These are phyloP conservation scores for Caradrina clavipalpis DNA, from an alignment of 2,888 invertebrate genomes.

Conservation along the genomic window DNA sequence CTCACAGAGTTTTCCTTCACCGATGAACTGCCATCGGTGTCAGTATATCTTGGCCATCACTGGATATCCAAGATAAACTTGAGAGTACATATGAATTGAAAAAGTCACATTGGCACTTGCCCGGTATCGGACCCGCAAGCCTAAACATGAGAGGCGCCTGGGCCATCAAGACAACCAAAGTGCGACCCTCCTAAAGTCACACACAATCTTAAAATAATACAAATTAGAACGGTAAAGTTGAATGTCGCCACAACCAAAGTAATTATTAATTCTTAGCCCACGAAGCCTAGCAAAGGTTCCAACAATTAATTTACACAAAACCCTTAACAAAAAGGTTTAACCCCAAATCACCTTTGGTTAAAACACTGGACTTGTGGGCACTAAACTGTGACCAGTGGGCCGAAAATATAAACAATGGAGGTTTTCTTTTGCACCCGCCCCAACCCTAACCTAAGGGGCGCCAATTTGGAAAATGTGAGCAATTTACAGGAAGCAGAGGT, in stretches of 20 bases:
- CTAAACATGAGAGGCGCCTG: too few relatives aligned
- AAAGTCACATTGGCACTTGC: too few relatives aligned
- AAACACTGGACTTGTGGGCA: background rate
- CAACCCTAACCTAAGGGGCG: constrained; percentile 21
- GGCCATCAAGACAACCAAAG: too few relatives aligned
- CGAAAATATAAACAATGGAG: constrained; percentile 47
- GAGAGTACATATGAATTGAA: too few relatives aligned
- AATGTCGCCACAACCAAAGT: constrained; percentile 4
- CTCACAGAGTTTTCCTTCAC: too few relatives aligned
- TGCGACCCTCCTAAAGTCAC: too few relatives aligned
- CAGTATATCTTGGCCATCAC: too few relatives aligned
- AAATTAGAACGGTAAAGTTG: background rate
- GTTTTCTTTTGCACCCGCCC: constrained; percentile 40
- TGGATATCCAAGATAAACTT: too few relatives aligned
- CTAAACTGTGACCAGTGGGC: constrained; percentile 22
- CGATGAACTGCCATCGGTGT: too few relatives aligned
- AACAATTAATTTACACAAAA: constrained; percentile 22
- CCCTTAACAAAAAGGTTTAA: constrained; percentile 8
- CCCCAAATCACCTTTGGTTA: constrained; percentile 28
- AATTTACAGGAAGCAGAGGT: constrained; percentile 45
- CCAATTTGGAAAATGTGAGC: constrained; percentile 47
- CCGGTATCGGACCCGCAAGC: too few relatives aligned
- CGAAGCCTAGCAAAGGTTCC: constrained; percentile 7
- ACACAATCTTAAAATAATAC: too few relatives aligned
- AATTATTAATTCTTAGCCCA: constrained; percentile 21